Evolutionary conservation across 2,113 vertebrate species (phyloP), one percentile per base, ranked within the genome.

Genomic region (Charadrius vociferus): DNA sequence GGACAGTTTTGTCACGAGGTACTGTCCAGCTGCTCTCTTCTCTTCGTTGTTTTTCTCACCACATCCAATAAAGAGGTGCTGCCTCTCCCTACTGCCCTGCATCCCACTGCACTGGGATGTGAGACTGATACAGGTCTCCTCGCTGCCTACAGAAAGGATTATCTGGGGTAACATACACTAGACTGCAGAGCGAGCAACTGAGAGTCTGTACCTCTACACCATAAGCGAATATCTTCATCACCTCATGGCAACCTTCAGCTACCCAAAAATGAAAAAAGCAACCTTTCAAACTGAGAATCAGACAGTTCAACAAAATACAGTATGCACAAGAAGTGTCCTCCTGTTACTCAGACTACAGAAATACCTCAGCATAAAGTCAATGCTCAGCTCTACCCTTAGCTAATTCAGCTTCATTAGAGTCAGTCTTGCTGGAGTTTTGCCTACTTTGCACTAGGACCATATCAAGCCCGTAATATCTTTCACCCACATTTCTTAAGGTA

Each of bases 241-340:
- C 20, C 14, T 50, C 58, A 17, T 13, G 16, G 81, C 37, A 79
- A 59, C 27, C 26, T 75, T 67, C 56, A 75, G 74, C 24, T 86
- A 55, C 21, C 22, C 26, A 66, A 65, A 81, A 84, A 43, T 16
- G 4, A 39, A 53, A 65, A 75, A 47, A 37, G 30, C 30, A 68
- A 39, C 45, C 15, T 73, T 66, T 43, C 36, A 32, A 59, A 75
- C 21, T 81, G 45, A 81, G 74, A 85, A 85, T 30, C 32, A 62
- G 47, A 20, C 10, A 32, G 34, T 29, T 68, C 37, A 63, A 36
- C 1, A 1, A 53, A 70, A 55, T 0, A 1, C 0, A 37, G 4
- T 12, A 43, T 1, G 12, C 10, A 15, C 41, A 47, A 78, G 14
- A 19, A 9, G 16, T 3, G 4, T 32, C 17, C 32, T 79, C 14